Evolutionary conservation across 30 jellyfish, hydroid and myxozoan species (phyloP).

Genomic region (Rhopilema esculentum): DNA sequence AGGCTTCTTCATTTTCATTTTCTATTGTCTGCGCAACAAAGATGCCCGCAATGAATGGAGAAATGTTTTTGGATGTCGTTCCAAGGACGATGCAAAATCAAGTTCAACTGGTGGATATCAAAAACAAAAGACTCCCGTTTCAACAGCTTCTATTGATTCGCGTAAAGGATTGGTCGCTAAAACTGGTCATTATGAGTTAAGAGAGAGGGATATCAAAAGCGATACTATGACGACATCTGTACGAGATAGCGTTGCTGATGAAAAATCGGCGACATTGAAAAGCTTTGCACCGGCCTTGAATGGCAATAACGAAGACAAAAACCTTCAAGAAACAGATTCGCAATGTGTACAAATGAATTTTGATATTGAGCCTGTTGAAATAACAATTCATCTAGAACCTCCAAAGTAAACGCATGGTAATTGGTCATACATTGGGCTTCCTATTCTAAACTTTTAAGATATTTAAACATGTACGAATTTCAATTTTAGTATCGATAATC

Average conservation of each 20-base stretch:
- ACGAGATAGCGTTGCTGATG: not conserved
- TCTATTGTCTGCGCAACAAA: conserved; percentile 68
- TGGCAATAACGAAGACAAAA: too few relatives aligned
- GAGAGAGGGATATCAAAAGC: not conserved
- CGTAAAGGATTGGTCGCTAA: conserved; percentile 2
- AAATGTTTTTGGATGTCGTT: not conserved
- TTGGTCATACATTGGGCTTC: not conserved
- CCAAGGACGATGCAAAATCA: conserved; percentile 19
- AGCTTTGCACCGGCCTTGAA: not conserved
- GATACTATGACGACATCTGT: conserved; percentile 6
- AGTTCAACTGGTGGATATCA: conserved; percentile 11
- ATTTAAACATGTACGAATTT: too few relatives aligned
- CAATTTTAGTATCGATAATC: too few relatives aligned
- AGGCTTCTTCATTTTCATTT: conserved; percentile 81
- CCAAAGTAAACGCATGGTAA: not conserved
- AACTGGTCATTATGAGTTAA: not conserved
- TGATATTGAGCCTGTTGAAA: not conserved
- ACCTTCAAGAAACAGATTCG: not conserved
- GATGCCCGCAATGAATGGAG: conserved; percentile 74
- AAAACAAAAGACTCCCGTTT: not conserved
- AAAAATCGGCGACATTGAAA: not conserved
- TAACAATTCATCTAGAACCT: not conserved
- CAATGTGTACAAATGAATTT: not conserved
- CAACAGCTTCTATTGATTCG: not conserved
- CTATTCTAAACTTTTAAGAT: too few relatives aligned